Evolutionary conservation across 2,888 invertebrate genomes (phyloP).

Genomic region (Bombylius discolor): DNA sequence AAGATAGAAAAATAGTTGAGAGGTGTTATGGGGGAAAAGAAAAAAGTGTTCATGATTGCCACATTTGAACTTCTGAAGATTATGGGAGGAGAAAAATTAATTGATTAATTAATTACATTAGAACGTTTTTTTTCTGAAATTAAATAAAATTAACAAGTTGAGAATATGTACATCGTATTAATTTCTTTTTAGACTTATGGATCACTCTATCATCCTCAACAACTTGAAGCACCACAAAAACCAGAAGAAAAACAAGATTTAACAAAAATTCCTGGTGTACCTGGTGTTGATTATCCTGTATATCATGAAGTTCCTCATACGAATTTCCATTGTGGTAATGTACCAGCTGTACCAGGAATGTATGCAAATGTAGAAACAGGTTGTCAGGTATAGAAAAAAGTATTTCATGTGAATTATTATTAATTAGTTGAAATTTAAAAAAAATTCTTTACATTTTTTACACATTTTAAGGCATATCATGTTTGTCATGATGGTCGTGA

Average conservation of each 20-base stretch:
- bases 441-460: conserved; percentile 1
- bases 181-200: conserved; percentile 25
- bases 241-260: conserved; percentile 49
- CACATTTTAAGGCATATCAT: conserved; percentile 58
- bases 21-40: too few relatives aligned
- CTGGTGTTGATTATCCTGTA: conserved; percentile 71
- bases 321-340: conserved; percentile 62
- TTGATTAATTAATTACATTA: too few relatives aligned
- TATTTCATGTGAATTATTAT: not conserved
- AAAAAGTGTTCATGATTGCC: too few relatives aligned
- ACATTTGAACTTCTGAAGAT: too few relatives aligned
- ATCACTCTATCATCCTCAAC: conserved; percentile 25
- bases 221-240: conserved; percentile 6
- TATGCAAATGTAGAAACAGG: conserved; percentile 84
- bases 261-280: conserved; percentile 63
- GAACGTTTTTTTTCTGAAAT: too few relatives aligned
- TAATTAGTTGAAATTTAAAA: not conserved
- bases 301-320: conserved; percentile 67
- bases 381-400: conserved; percentile 49
- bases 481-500: conserved; percentile 78
- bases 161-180: too few relatives aligned
- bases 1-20: too few relatives aligned
- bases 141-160: too few relatives aligned
- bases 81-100: too few relatives aligned
- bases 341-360: conserved; percentile 73